A percentile compares a stretch with the other conserved stretches of the same genome.
Evolutionary conservation across 2,888 invertebrate genomes (phyloP).

Genomic region (Ophion slaviceki): DNA sequence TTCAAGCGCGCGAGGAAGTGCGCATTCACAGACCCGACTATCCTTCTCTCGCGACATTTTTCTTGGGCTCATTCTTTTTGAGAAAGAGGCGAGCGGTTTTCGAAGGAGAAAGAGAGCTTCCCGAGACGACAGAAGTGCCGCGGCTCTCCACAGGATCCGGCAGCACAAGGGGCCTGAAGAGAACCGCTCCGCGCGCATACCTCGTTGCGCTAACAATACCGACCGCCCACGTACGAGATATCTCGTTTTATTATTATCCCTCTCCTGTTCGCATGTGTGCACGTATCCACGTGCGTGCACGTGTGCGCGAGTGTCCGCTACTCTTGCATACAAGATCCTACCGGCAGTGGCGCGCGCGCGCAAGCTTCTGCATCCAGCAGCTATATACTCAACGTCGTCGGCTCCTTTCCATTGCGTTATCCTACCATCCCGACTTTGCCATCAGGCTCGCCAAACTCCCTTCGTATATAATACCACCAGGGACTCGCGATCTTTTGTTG

Average conservation of each 20-base stretch:
- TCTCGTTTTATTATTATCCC: conserved; percentile 82
- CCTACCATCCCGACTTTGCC: conserved; percentile 47
- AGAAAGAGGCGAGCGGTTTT: conserved; percentile 71
- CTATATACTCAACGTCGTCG: conserved; percentile 31
- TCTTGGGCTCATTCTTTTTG: conserved; percentile 72
- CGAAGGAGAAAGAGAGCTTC: conserved; percentile 63
- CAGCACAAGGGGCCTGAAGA: conserved; percentile 52
- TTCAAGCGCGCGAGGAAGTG: conserved; percentile 18
- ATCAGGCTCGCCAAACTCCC: conserved; percentile 35
- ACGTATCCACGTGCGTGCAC: not conserved
- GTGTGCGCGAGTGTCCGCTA: conserved; percentile 57
- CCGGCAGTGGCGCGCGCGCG: conserved; percentile 53
- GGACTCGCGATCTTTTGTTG: conserved; percentile 28
- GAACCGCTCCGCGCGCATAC: conserved; percentile 73
- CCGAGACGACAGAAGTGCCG: conserved; percentile 78
- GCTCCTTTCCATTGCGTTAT: conserved; percentile 57
- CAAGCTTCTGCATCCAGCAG: conserved; percentile 37
- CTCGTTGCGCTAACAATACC: conserved; percentile 82
- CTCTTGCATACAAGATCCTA: conserved; percentile 58
- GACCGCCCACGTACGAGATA: conserved; percentile 82
- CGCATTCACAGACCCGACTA: not conserved
- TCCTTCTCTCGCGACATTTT: conserved; percentile 38
- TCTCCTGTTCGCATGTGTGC: conserved; percentile 62
- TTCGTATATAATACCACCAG: conserved; percentile 28
- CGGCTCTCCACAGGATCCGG: conserved; percentile 52